Evolutionary conservation across 2,797 vertebrate genomes (phyloP).

Genomic region (Sebastes iracundus): DNA sequence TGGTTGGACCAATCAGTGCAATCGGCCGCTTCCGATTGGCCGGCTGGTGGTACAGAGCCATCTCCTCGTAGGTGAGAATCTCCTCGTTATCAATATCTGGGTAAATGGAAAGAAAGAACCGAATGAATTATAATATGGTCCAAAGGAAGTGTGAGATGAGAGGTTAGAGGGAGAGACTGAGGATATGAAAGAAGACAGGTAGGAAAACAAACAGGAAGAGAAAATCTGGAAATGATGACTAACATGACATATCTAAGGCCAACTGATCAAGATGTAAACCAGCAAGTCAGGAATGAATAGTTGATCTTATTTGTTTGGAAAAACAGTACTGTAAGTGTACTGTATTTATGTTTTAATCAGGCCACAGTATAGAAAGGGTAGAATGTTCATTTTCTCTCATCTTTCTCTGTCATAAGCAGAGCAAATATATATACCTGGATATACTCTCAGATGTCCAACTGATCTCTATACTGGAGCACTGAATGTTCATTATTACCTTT

Average conservation of each 20-base stretch:
- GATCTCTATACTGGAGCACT: neutral
- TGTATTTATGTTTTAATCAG: neutral
- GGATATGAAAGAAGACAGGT: neutral
- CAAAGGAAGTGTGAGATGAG: neutral
- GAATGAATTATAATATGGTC: neutral
- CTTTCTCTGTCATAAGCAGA: neutral
- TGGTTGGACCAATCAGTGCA: slow-evolving; percentile 91
- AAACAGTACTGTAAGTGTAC: neutral
- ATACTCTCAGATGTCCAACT: neutral
- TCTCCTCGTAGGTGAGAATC: slow-evolving; percentile 97
- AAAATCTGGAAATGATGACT: neutral
- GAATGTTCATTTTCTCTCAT: neutral
- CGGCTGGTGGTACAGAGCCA: slow-evolving; percentile 98
- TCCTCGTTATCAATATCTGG: slow-evolving; percentile 95
- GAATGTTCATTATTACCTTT: neutral
- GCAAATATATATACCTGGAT: neutral
- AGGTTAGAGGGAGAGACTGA: neutral
- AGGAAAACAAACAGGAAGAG: neutral
- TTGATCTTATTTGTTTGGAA: neutral
- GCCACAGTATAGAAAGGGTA: too few relatives aligned
- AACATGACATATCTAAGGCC: neutral
- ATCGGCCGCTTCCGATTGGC: slow-evolving; percentile 96
- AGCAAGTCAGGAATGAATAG: neutral
- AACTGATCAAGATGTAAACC: neutral
- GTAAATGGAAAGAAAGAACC: neutral